Percentiles rank a stretch among this genome's conserved stretches.
Conservation (phyloP, 2,888 invertebrate genomes). For the Melitaea athalia region DNA sequence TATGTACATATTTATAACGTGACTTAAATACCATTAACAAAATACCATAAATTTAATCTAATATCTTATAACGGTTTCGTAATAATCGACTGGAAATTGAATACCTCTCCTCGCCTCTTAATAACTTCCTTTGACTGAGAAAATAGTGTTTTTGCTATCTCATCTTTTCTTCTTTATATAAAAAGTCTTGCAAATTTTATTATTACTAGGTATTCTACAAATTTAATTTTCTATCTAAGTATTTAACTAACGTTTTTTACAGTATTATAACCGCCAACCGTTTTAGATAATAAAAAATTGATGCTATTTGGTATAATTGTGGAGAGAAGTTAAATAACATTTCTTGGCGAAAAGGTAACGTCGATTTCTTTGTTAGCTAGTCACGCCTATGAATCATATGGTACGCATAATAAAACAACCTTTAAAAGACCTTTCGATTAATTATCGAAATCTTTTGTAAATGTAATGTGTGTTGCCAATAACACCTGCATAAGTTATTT, state of each 20-base stretch:
- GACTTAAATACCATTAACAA: not conserved
- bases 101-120: conserved; percentile 28
- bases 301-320: not conserved
- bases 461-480: not conserved
- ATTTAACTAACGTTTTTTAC: not conserved
- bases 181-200: not conserved
- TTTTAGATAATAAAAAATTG: not conserved
- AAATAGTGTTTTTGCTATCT: conserved; percentile 10
- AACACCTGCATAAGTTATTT: conserved; percentile 1
- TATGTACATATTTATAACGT: not conserved
- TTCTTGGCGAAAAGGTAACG: not conserved
- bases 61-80: conserved; percentile 28
- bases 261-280: not conserved
- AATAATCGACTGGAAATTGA: conserved; percentile 38
- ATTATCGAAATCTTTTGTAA: not conserved
- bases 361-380: not conserved
- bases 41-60: conserved; percentile 2
- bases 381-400: too few relatives aligned
- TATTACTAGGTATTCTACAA: not conserved
- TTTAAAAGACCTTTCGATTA: not conserved
- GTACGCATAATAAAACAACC: not conserved
- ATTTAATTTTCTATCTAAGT: not conserved
- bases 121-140: conserved; percentile 35
- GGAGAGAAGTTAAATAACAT: not conserved
- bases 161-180: conserved; percentile 6